Evolutionary conservation across 2,888 invertebrate species (phyloP).

Genomic region (Drosophila testacea): DNA sequence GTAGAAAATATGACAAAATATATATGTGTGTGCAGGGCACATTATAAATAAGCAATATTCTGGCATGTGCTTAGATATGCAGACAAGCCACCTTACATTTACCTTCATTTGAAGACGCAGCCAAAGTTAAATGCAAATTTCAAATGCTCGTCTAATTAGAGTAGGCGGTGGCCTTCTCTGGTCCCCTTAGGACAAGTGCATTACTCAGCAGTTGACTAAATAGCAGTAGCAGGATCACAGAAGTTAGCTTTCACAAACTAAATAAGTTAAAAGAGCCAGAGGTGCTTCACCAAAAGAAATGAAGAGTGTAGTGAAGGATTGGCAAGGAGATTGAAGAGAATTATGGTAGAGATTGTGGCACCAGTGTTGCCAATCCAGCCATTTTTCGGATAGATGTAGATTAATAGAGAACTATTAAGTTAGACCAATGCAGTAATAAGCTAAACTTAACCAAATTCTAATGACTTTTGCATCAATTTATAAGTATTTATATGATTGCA

Average conservation of each 20-base stretch:
- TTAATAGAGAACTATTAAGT: no score
- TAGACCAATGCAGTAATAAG: no score
- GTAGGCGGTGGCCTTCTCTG: neutral
- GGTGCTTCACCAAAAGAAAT: neutral
- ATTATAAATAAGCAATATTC: slow-evolving; percentile 70
- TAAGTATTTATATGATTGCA: no score
- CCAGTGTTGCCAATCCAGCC: no score
- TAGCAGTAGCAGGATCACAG: slow-evolving; percentile 8
- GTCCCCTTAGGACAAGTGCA: slow-evolving; percentile 20
- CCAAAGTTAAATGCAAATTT: slow-evolving; percentile 41
- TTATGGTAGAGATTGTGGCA: neutral
- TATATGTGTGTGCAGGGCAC: slow-evolving; percentile 39
- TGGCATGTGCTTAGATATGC: slow-evolving; percentile 42
- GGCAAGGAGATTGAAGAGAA: neutral
- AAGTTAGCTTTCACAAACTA: slow-evolving; percentile 15
- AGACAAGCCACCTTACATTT: slow-evolving; percentile 24
- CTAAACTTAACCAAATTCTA: no score
- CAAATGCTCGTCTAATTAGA: slow-evolving; percentile 65
- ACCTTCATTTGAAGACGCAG: neutral
- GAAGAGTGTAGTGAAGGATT: neutral
- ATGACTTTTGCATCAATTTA: no score
- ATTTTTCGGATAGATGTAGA: no score
- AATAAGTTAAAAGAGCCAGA: neutral
- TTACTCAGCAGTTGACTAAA: slow-evolving; percentile 6
- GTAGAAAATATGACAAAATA: slow-evolving; percentile 49